Conservation (phyloP, 2,797 vertebrate species). For the Rhynchonycteris naso region DNA sequence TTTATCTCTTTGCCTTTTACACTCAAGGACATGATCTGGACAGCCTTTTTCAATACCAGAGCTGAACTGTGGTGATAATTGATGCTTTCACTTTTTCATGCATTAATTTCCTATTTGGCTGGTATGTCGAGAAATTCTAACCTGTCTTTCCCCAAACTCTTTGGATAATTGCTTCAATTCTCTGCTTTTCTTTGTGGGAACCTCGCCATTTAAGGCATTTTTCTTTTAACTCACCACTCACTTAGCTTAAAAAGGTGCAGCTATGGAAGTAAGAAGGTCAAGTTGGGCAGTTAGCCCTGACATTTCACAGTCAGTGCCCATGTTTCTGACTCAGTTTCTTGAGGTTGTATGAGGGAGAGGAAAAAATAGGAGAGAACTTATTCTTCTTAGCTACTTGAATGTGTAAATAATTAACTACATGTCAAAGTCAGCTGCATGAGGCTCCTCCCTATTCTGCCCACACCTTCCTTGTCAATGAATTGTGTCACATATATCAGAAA, state of each 20-base stretch:
- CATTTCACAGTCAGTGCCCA: not conserved
- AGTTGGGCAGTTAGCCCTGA: not conserved
- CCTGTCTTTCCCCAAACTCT: constrained; percentile 36
- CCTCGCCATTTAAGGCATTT: not conserved
- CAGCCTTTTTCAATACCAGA: not conserved
- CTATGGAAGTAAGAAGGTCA: constrained; percentile 11
- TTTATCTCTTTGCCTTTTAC: not conserved
- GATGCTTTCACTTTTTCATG: constrained; percentile 42
- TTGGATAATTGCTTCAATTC: constrained; percentile 56
- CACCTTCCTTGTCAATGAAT: not conserved
- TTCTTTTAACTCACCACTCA: constrained; percentile 10
- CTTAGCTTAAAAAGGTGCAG: not conserved
- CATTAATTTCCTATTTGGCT: constrained; percentile 45
- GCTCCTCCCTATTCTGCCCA: not conserved
- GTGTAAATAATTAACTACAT: not conserved
- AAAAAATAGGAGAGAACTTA: not conserved
- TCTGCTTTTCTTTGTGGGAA: not conserved
- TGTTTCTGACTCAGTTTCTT: not conserved
- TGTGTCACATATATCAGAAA: not conserved
- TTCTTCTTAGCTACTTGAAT: constrained; percentile 6
- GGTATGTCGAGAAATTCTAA: constrained; percentile 15
- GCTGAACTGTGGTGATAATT: constrained; percentile 2
- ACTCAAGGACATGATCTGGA: not conserved
- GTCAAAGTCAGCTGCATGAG: not conserved
- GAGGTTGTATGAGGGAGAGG: not conserved